Base-by-base conservation (phyloP, 2,797 vertebrate species). In the Aselliscus stoliczkanus region DNA sequence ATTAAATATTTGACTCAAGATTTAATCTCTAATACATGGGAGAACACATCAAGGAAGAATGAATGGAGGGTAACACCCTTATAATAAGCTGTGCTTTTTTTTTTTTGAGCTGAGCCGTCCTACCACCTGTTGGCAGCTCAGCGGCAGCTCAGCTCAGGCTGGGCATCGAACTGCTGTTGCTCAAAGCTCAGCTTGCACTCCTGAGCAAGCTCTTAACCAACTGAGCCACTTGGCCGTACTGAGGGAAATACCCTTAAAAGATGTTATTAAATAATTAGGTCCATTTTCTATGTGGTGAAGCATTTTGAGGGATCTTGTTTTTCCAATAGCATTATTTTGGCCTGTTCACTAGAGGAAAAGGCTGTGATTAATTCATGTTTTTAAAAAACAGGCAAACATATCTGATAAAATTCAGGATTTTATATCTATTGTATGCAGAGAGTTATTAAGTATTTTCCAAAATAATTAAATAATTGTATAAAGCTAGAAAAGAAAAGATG, bases 1-100 rank as follows among this genome's bases (percentile, higher is more conserved):
- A 95, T 72, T 92, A 84, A 97, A 96, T 87, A 95, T 93, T 93
- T 95, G 70, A 92, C 62, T 85, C 34, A 88, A 85, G 50, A 92
- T 90, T 94, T 93, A 95, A 96, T 87, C 52, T 94, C 75, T 44
- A 93, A 84, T 90, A 88, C 69, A 96, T 82, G 47, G 27, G 34
- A 89, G 42, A 90, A 85, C 27, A 95, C 52, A 90, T 83, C 64
- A 92, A 95, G 58, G 76, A 75, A 88, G 37, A 95, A 87, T 34
- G 11, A 88, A 93, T 87, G 84, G 7, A 50, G 47, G 15, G 39
- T 90, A 92, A 90, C 17, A 42, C 5, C 69, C 34, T 85, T 90
- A 50, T n/a, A n/a, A n/a, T n/a, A n/a, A n/a, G n/a, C n/a, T n/a
- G n/a, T n/a, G n/a, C n/a, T n/a, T n/a, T n/a, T n/a, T n/a, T n/a